These are phyloP conservation scores for Chelonia mydas DNA, from an alignment of 2,797 vertebrate genomes.

Conservation along the genomic window DNA sequence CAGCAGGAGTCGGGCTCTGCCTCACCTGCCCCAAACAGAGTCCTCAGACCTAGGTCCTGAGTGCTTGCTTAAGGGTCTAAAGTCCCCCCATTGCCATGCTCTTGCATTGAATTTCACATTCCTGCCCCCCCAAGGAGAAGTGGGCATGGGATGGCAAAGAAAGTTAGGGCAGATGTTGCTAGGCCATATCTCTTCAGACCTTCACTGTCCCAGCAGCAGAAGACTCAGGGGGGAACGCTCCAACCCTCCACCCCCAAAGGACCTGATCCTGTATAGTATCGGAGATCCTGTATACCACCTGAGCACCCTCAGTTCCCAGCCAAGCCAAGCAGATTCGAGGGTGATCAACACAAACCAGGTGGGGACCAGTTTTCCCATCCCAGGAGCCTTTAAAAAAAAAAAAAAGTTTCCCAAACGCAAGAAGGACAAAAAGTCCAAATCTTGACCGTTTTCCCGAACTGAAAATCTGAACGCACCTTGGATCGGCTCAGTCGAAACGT, in stretches of 20 bases:
- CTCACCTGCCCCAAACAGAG: too few species aligned
- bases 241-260: not conserved
- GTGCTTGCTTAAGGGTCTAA: too few species aligned
- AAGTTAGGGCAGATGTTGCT: not conserved
- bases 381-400: not conserved
- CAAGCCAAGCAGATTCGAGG: not conserved
- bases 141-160: not conserved
- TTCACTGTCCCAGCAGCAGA: not conserved
- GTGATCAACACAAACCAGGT: not conserved
- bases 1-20: not conserved
- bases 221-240: not conserved
- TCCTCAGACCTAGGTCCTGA: too few species aligned
- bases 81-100: not conserved
- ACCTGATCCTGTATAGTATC: not conserved
- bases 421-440: not conserved
- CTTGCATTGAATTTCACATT: not conserved
- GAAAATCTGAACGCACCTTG: not conserved
- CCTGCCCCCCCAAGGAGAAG: too few species aligned
- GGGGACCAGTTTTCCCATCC: not conserved
- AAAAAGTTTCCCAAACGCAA: not conserved
- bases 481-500: rapidly evolving
- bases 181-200: not conserved
- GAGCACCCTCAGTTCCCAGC: not conserved
- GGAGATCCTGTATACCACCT: too few species aligned
- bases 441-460: not conserved